Evolutionary conservation across 2,113 vertebrate species (phyloP).

Genomic region (Oceanites oceanicus): DNA sequence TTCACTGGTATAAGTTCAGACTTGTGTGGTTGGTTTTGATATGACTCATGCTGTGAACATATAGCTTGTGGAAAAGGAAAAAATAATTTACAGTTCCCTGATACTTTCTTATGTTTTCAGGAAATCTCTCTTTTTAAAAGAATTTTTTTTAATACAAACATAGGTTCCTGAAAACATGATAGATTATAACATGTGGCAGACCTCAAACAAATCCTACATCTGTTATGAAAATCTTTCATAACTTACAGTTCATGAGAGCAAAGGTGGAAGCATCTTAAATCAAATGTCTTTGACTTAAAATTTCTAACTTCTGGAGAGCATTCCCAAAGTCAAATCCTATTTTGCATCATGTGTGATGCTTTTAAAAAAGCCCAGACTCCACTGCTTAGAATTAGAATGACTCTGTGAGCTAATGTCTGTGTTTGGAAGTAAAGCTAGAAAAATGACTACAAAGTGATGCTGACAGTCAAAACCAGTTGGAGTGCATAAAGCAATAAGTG

Average conservation of each 20-base stretch:
- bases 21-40: not conserved
- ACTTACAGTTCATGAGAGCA: conserved; percentile 48
- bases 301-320: conserved; percentile 34
- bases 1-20: not conserved
- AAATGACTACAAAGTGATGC: not conserved
- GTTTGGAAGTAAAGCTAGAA: not conserved
- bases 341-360: not conserved
- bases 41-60: conserved; percentile 27
- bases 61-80: not conserved
- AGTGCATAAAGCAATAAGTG: not conserved
- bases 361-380: not conserved
- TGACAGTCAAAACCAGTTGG: conserved; percentile 17
- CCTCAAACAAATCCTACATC: too few relatives aligned
- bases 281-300: conserved; percentile 60
- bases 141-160: not conserved
- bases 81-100: not conserved
- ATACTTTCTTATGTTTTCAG: not conserved
- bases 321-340: conserved; percentile 36
- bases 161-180: conserved; percentile 55
- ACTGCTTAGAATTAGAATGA: not conserved
- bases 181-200: conserved; percentile 56
- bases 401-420: not conserved
- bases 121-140: not conserved
- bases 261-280: conserved; percentile 46
- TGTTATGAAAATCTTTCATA: conserved; percentile 54